These are phyloP conservation scores for Channallabes apus DNA, from an alignment of 2,797 vertebrate species.

Conservation along the genomic window DNA sequence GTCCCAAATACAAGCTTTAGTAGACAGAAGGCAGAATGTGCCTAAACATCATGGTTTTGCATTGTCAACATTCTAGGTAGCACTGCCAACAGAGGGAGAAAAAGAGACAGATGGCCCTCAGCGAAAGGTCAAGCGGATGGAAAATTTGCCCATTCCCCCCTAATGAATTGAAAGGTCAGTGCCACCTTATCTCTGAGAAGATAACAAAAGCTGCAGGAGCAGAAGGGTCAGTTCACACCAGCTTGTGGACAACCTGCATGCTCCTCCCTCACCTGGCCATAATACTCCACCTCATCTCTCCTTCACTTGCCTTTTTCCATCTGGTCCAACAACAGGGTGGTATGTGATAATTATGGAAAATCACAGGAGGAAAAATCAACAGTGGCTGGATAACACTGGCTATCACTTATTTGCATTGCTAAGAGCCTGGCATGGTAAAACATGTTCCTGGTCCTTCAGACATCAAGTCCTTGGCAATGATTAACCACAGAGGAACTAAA, in stretches of 20 bases:
- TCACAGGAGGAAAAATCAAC: slow-evolving; percentile 58
- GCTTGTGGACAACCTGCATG: slow-evolving; percentile 47
- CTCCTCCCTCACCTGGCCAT: slow-evolving; percentile 47
- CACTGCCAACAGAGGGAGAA: slow-evolving; percentile 31
- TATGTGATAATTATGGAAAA: slow-evolving; percentile 49
- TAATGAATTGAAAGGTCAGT: slow-evolving; percentile 55
- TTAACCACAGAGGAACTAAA: slow-evolving; percentile 43
- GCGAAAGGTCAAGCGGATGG: slow-evolving; percentile 45
- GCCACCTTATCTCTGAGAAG: slow-evolving; percentile 66
- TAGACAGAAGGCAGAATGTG: slow-evolving; percentile 2
- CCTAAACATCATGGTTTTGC: neutral
- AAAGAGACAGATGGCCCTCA: slow-evolving; percentile 34
- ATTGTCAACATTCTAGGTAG: slow-evolving; percentile 19
- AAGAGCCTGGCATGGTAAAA: slow-evolving; percentile 42
- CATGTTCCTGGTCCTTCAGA: slow-evolving; percentile 38
- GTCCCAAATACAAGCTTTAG: neutral
- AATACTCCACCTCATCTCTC: slow-evolving; percentile 36
- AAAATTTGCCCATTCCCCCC: slow-evolving; percentile 42
- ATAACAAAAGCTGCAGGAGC: slow-evolving; percentile 49
- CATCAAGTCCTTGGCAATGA: slow-evolving; percentile 49
- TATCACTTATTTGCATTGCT: slow-evolving; percentile 57
- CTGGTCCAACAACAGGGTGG: slow-evolving; percentile 67
- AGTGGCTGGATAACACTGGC: slow-evolving; percentile 47
- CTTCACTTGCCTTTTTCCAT: slow-evolving; percentile 62
- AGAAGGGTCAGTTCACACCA: slow-evolving; percentile 49